Conservation (phyloP, 1,140 invertebrate species). For the Eubasilissa regina region DNA sequence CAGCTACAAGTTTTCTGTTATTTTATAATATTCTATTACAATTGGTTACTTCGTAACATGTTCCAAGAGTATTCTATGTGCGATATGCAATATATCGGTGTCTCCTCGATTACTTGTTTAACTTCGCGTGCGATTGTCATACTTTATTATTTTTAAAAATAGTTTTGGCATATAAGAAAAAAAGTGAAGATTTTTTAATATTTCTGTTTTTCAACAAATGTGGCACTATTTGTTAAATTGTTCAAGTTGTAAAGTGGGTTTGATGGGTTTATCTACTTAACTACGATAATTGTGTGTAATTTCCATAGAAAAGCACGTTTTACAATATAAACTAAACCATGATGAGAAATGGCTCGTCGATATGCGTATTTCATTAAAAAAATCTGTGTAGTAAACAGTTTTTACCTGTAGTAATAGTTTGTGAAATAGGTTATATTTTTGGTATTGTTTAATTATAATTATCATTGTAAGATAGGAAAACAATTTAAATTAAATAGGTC, state of each 20-base stretch:
- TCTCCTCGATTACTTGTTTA: no score
- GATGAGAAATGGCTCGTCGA: conserved; percentile 14
- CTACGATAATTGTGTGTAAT: conserved; percentile 16
- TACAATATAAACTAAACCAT: neutral
- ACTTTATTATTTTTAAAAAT: no score
- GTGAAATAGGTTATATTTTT: conserved; percentile 1
- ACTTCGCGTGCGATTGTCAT: no score
- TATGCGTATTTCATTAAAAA: conserved; percentile 19
- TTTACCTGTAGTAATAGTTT: neutral
- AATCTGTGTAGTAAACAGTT: conserved; percentile 13
- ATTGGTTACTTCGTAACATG: no score
- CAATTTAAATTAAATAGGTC: neutral
- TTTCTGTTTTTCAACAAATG: neutral
- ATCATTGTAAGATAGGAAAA: neutral
- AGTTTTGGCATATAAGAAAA: no score
- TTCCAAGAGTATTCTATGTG: no score
- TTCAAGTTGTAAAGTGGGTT: conserved; percentile 1
- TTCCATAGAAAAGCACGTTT: conserved; percentile 14
- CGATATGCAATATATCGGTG: no score
- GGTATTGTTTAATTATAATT: neutral
- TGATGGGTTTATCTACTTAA: conserved; percentile 28
- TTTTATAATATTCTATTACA: no score
- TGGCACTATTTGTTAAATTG: neutral
- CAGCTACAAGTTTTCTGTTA: no score
- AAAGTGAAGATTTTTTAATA: neutral